Evolutionary conservation across 2,113 vertebrate species (phyloP).

Genomic region (Eira barbara): DNA sequence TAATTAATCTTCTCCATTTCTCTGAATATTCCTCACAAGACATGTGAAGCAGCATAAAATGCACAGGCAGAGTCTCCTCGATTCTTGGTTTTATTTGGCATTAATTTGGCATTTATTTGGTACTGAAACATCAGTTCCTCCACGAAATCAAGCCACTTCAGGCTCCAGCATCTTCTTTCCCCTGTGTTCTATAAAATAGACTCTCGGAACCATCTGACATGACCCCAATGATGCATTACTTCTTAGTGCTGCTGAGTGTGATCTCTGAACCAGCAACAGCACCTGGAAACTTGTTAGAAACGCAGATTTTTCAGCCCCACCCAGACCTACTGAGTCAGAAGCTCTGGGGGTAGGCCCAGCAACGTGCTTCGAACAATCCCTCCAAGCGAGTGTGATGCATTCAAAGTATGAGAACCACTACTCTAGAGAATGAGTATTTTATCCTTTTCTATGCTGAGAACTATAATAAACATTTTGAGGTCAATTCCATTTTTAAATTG

Average conservation of each 20-base stretch:
- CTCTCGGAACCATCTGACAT: background rate
- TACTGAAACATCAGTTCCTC: background rate
- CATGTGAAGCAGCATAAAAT: conserved; percentile 1
- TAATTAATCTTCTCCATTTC: conserved; percentile 54
- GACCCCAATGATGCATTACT: background rate
- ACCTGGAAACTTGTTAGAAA: background rate
- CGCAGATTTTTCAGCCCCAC: background rate
- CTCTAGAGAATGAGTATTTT: background rate
- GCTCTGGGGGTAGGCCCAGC: background rate
- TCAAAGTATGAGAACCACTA: background rate
- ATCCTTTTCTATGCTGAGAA: background rate
- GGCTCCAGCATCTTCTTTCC: background rate
- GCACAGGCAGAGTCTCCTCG: background rate
- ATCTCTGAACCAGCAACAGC: background rate
- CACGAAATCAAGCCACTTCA: background rate
- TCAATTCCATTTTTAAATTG: conserved; percentile 38
- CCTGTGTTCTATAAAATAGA: background rate
- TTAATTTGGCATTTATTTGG: background rate
- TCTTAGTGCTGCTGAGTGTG: background rate
- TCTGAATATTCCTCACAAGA: conserved; percentile 8
- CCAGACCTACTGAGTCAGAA: background rate
- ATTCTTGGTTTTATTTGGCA: background rate
- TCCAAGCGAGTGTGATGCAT: background rate
- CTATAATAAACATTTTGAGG: conserved; percentile 31
- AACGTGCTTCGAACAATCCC: background rate